These are phyloP conservation scores for Steinernema carpocapsae DNA, from an alignment of 2,888 invertebrate genomes.

Conservation along the genomic window DNA sequence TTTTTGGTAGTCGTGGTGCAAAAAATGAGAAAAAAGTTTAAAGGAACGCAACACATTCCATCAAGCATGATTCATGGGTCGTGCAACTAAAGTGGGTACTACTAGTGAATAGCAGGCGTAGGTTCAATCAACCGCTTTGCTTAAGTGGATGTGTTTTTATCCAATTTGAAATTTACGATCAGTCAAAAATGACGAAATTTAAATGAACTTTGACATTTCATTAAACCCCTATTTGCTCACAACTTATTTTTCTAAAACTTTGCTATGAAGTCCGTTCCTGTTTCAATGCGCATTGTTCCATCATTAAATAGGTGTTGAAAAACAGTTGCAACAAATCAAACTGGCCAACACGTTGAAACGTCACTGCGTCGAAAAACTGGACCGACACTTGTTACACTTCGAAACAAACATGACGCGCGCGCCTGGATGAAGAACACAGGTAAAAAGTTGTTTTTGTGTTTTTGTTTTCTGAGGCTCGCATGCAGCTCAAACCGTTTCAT, in stretches of 20 bases:
- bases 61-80: conserved; percentile 5
- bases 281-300: neutral
- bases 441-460: neutral
- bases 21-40: neutral
- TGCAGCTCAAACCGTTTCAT: conserved; percentile 16
- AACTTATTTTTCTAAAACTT: too few relatives aligned
- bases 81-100: too few relatives aligned
- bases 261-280: neutral
- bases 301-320: conserved; percentile 14
- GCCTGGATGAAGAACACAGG: neutral
- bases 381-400: conserved; percentile 13
- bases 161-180: too few relatives aligned
- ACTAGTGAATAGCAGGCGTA: too few relatives aligned
- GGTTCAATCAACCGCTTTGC: too few relatives aligned
- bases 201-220: too few relatives aligned
- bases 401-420: neutral
- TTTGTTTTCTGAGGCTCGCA: too few relatives aligned
- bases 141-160: too few relatives aligned
- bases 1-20: neutral
- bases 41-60: conserved; percentile 5
- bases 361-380: neutral
- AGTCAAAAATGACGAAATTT: too few relatives aligned
- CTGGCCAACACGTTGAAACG: conserved; percentile 26
- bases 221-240: too few relatives aligned
- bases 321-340: conserved; percentile 30